Conservation (phyloP, 2,797 vertebrate species). For the Carcharodon carcharias region DNA sequence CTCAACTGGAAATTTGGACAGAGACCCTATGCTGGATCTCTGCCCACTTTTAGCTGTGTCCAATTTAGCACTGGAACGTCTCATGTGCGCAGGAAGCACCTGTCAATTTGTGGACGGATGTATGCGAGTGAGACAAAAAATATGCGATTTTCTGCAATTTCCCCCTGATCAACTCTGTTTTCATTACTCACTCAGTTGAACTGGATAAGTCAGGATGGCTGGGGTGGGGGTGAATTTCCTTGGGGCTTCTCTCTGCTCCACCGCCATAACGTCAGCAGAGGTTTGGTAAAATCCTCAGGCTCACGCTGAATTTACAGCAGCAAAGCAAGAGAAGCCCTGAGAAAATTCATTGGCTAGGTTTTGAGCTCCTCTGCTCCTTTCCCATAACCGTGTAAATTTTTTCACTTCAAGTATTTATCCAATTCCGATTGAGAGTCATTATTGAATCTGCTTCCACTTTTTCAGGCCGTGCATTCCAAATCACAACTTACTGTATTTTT, state of each 20-base stretch:
- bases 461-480: background rate
- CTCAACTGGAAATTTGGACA: conserved; percentile 4
- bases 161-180: background rate
- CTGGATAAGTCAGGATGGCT: background rate
- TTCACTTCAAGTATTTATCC: background rate
- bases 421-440: background rate
- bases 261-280: background rate
- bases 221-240: background rate
- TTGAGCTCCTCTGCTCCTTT: background rate
- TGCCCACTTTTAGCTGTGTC: conserved; percentile 2
- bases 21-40: background rate
- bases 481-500: background rate
- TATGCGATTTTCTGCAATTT: background rate
- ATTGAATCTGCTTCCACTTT: background rate
- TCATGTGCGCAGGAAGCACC: conserved; percentile 29
- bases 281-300: background rate
- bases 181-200: background rate
- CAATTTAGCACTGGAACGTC: conserved; percentile 13
- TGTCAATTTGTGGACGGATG: conserved; percentile 1
- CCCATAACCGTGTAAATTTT: background rate
- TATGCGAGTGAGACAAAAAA: background rate
- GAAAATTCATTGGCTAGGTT: background rate
- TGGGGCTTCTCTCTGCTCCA: background rate
- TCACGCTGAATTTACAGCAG: background rate
- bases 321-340: background rate